Evolutionary conservation across 2,797 vertebrate genomes (phyloP).

Genomic region (Oryzias dopingdopingensis): DNA sequence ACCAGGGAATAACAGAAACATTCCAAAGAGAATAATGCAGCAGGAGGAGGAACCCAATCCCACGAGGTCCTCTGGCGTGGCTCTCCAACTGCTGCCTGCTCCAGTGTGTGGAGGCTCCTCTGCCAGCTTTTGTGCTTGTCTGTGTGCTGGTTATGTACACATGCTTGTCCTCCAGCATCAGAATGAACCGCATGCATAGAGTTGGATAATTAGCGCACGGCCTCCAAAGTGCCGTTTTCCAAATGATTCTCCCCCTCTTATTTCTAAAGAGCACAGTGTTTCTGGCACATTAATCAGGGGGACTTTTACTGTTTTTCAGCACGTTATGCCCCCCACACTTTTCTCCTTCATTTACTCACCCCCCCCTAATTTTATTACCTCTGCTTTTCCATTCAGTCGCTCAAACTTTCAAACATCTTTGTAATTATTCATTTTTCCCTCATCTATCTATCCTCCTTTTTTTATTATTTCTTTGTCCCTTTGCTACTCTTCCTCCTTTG

Average conservation of each 20-base stretch:
- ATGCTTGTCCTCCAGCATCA: constrained; percentile 57
- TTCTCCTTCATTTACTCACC: constrained; percentile 22
- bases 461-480: constrained; percentile 56
- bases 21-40: constrained; percentile 76
- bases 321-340: constrained; percentile 17
- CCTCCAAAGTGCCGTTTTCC: constrained; percentile 51
- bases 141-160: constrained; percentile 54
- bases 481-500: constrained; percentile 47
- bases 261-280: constrained; percentile 61
- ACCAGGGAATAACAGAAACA: constrained; percentile 72
- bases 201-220: constrained; percentile 56
- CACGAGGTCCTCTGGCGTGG: constrained; percentile 58
- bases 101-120: constrained; percentile 16
- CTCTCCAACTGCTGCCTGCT: constrained; percentile 19
- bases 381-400: constrained; percentile 57
- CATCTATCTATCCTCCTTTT: constrained; percentile 22
- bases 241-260: constrained; percentile 43
- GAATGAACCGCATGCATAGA: constrained; percentile 47
- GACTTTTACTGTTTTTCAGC: constrained; percentile 47
- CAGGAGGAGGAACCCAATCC: constrained; percentile 69
- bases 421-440: constrained; percentile 58
- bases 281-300: constrained; percentile 51
- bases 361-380: constrained; percentile 36
- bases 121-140: constrained; percentile 40
- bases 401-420: constrained; percentile 58